Evolutionary conservation across 2,797 vertebrate genomes (phyloP).

Genomic region (Erithacus rubecula): DNA sequence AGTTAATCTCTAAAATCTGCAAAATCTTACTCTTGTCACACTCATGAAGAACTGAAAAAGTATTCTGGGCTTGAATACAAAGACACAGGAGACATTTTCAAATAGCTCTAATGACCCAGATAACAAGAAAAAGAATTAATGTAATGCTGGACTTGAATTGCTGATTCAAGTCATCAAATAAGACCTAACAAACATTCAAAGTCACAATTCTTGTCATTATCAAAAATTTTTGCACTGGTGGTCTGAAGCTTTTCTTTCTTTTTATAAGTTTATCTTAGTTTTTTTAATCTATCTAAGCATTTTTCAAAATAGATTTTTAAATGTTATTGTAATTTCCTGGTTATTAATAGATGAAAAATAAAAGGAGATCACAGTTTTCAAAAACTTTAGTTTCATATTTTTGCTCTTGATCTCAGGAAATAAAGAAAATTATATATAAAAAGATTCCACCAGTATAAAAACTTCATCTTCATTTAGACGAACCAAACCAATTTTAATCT

Average conservation of each 20-base stretch:
- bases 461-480: background rate
- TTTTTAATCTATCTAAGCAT: background rate
- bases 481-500: background rate
- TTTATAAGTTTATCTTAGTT: background rate
- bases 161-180: background rate
- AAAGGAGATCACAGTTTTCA: background rate
- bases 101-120: accelerated
- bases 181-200: background rate
- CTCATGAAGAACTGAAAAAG: background rate
- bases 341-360: background rate
- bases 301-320: background rate
- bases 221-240: background rate
- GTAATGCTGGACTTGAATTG: background rate
- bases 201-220: background rate
- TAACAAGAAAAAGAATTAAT: background rate
- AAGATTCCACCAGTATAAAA: background rate
- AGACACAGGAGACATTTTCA: background rate
- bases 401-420: background rate
- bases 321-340: background rate
- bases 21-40: background rate
- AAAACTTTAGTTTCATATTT: background rate
- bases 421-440: background rate
- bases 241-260: background rate
- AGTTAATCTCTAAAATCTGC: background rate
- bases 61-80: background rate